Evolutionary conservation across 2,888 invertebrate genomes (phyloP).

Genomic region (Emesis furor): DNA sequence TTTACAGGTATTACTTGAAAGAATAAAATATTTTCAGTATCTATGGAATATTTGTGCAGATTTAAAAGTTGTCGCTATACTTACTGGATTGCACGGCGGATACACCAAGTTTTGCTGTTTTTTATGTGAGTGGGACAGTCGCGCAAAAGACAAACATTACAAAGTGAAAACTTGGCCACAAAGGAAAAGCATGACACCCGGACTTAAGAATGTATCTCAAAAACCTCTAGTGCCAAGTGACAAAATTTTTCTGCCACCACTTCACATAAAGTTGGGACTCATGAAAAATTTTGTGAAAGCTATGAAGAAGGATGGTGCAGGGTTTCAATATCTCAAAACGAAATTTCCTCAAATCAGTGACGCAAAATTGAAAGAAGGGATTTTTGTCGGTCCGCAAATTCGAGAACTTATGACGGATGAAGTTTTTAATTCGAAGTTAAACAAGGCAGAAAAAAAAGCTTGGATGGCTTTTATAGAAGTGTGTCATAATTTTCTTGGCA

Average conservation of each 20-base stretch:
- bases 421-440: conserved; percentile 29
- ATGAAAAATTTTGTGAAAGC: too few species aligned
- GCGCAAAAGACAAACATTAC: neutral
- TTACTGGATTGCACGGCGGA: neutral
- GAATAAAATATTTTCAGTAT: conserved; percentile 36
- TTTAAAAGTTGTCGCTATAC: conserved; percentile 33
- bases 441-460: conserved; percentile 25
- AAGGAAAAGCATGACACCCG: conserved; percentile 12
- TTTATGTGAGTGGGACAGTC: too few species aligned
- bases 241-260: conserved; percentile 31
- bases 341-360: too few species aligned
- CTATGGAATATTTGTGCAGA: conserved; percentile 37
- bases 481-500: neutral
- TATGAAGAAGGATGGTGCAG: too few species aligned
- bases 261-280: conserved; percentile 16
- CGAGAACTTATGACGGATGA: conserved; percentile 15
- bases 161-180: conserved; percentile 18
- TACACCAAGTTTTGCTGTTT: conserved; percentile 12
- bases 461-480: neutral
- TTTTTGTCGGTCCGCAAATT: neutral
- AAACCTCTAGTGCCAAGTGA: conserved; percentile 30
- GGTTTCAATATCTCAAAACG: too few species aligned
- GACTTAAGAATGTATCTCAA: conserved; percentile 22
- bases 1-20: conserved; percentile 31
- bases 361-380: too few species aligned